Base-by-base conservation (phyloP, 2,113 vertebrate species). In the Vireo altiloquus region DNA sequence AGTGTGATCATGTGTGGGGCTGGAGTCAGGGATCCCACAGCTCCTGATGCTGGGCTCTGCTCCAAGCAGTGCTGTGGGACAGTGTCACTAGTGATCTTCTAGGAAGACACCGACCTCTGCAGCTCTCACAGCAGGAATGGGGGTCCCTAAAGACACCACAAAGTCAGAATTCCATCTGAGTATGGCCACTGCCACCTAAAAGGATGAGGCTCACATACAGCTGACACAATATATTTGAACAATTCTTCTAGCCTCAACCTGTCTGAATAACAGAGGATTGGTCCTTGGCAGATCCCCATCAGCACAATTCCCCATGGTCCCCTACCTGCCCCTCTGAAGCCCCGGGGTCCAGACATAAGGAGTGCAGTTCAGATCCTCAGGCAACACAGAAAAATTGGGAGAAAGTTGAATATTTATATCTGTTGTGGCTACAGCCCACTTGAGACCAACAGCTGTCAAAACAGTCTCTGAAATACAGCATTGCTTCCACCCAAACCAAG, bases 331-430 rank as follows among this genome's bases (percentile, higher is more conserved):
- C 12, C 6, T 72, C 22, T 74, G 33, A 46, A 94, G 50, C 25
- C 20, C 17, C 0, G 1, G 31, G 7, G 10, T 15, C 23, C 1
- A 3, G 61, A 72, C 31, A 23, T 0, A 0, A 82, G 31, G 19
- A 54, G 1, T 11, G 18, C 1, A 20, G 27, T 31, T 91, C 59
- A 37, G 40, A 49, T 7, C 44, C 80, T 57, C 7, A 5, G n/a
- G 10, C 22, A 76, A 88, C 20, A 53, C 11, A 77, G 59, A 69
- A 83, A 85, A 82, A 44, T 1, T 2, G 28, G 42, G 54, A 80
- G 37, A 86, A 89, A 83, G 12, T 5, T 65, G 56, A 50, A 4
- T 23, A 72, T 59, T 86, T 61, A 2, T 31, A 31, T 57, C 28
- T 72, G 22, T 33, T 68, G 72, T 81, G 72, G 74, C 57, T 77